Percentiles rank a stretch among this genome's conserved stretches.
Conservation (phyloP, 2,113 vertebrate genomes). For the Odontophorus gujanensis region DNA sequence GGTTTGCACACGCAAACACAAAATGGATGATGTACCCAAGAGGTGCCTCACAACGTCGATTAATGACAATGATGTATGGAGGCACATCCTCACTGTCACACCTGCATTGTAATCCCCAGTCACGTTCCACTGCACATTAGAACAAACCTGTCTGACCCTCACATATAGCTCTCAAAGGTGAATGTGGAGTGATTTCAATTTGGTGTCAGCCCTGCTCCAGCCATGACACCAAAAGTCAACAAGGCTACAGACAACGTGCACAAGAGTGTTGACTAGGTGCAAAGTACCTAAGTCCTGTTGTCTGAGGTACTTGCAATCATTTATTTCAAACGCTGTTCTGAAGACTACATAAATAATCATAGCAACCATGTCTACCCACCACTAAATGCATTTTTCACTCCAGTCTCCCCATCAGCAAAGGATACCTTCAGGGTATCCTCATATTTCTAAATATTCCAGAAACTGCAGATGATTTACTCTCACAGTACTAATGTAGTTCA, state of each 20-base stretch:
- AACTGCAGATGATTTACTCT: constrained; percentile 52
- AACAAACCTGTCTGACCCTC: not conserved
- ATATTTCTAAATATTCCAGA: constrained; percentile 55
- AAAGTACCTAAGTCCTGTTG: not conserved
- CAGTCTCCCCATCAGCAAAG: constrained; percentile 10
- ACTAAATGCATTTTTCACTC: constrained; percentile 8
- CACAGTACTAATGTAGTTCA: constrained; percentile 34
- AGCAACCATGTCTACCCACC: not conserved
- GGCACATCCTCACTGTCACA: not conserved
- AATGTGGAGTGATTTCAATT: rapidly evolving
- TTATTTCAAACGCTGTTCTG: not conserved
- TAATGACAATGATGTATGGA: not conserved
- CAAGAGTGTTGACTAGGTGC: not conserved
- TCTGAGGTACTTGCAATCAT: not conserved
- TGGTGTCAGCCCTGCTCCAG: not conserved
- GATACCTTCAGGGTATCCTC: constrained; percentile 6
- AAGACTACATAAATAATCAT: not conserved
- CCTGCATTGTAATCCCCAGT: not conserved
- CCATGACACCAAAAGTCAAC: not conserved
- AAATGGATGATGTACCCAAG: not conserved
- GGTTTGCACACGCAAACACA: not conserved
- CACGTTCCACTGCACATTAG: not conserved
- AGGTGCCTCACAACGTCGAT: rapidly evolving
- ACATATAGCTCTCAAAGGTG: not conserved
- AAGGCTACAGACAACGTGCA: not conserved